Evolutionary conservation across 2,113 vertebrate genomes (phyloP).

Genomic region (Onychorhynchus coronatus): DNA sequence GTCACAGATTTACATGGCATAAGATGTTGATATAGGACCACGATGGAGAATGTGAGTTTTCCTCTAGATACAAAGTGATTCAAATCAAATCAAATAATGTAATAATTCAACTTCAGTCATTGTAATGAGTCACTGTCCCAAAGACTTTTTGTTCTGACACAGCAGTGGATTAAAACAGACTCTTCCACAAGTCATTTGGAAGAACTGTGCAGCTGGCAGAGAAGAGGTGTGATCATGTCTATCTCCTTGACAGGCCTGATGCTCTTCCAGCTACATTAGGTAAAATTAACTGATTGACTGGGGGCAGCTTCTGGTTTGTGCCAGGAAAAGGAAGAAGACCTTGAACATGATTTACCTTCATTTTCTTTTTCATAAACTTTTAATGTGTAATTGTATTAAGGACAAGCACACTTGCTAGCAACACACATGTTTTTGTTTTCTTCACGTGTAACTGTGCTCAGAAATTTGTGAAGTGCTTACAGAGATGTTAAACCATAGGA

Average conservation of each 20-base stretch:
- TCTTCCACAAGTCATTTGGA: slow-evolving; percentile 21
- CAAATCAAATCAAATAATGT: slow-evolving; percentile 10
- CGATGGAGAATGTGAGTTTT: neutral
- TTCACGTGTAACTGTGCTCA: rapidly evolving
- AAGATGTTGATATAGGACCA: neutral
- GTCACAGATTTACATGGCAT: neutral
- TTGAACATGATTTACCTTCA: neutral
- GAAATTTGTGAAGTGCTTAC: neutral
- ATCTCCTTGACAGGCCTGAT: slow-evolving; percentile 43
- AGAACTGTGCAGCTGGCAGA: slow-evolving; percentile 10
- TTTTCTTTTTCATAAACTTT: neutral
- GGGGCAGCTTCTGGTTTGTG: neutral
- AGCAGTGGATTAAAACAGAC: slow-evolving; percentile 11
- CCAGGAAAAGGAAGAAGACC: slow-evolving; percentile 3
- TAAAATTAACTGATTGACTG: slow-evolving; percentile 41
- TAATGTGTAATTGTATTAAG: neutral
- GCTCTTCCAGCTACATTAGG: slow-evolving; percentile 46
- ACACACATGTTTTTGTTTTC: neutral
- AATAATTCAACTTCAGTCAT: slow-evolving; percentile 18
- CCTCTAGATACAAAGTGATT: slow-evolving; percentile 10
- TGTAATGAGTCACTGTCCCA: slow-evolving; percentile 62
- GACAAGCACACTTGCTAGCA: neutral
- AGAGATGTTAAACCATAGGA: neutral
- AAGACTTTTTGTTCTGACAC: slow-evolving; percentile 56
- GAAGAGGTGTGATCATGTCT: neutral